Conservation (phyloP, 2,113 vertebrate species). For the Plecturocebus donacophilus region DNA sequence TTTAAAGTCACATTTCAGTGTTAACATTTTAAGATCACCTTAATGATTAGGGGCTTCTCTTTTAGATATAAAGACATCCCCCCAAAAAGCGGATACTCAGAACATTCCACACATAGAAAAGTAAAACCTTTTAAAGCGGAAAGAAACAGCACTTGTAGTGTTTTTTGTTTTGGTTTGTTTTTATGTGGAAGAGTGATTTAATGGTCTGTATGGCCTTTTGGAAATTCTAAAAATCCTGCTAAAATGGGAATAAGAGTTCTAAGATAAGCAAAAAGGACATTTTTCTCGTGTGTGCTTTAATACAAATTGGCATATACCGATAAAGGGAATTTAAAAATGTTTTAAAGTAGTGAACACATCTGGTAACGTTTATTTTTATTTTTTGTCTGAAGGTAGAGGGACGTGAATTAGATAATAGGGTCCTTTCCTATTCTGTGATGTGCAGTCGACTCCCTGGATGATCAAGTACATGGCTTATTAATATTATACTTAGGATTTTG, state of each 20-base stretch:
- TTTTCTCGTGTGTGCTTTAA: background rate
- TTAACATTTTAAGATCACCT: background rate
- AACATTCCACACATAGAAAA: conserved; percentile 23
- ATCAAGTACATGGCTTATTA: background rate
- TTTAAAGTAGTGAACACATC: background rate
- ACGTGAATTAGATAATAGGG: conserved; percentile 1
- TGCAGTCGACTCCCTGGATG: background rate
- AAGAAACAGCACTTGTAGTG: background rate
- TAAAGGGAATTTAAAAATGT: background rate
- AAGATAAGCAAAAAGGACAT: conserved; percentile 44
- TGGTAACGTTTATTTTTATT: conserved; percentile 2
- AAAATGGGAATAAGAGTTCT: conserved; percentile 23
- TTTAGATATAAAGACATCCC: conserved; percentile 35
- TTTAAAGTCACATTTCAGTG: conserved; percentile 39
- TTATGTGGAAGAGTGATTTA: background rate
- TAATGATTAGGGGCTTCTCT: background rate
- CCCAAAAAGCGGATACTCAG: background rate
- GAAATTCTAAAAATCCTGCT: conserved; percentile 22
- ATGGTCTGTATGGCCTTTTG: background rate
- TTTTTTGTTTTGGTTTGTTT: background rate
- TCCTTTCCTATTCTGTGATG: background rate
- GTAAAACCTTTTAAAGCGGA: background rate
- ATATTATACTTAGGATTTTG: conserved; percentile 26
- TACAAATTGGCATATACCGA: background rate
- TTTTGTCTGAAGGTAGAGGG: conserved; percentile 24